Evolutionary conservation across 23 tunicate genomes (phyloP).

Genomic region (Diplosoma virens): DNA sequence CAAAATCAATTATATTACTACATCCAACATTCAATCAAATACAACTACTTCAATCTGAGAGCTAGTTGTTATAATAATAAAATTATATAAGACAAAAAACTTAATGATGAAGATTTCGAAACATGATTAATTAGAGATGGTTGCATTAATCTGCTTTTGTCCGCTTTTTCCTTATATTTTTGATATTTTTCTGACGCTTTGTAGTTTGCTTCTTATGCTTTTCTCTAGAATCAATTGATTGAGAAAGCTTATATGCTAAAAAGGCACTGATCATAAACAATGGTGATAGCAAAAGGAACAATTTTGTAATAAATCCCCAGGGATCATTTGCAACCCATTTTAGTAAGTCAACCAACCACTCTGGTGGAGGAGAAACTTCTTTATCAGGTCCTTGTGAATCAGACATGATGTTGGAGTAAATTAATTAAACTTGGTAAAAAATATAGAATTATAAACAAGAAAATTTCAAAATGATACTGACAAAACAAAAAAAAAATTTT

Average conservation of each 20-base stretch:
- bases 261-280: conserved; percentile 75
- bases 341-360: conserved; percentile 59
- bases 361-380: conserved; percentile 45
- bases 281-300: conserved; percentile 69
- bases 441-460: too few species aligned
- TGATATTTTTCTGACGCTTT: conserved; percentile 54
- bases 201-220: conserved; percentile 52
- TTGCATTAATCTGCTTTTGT: conserved; percentile 49
- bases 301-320: conserved; percentile 69
- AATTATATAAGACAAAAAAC: too few species aligned
- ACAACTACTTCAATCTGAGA: too few species aligned
- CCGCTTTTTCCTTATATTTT: conserved; percentile 54
- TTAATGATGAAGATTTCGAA: not conserved
- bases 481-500: too few species aligned
- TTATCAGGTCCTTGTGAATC: too few species aligned
- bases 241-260: conserved; percentile 68
- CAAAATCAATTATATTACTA: too few species aligned
- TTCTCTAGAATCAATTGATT: conserved; percentile 79
- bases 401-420: too few species aligned
- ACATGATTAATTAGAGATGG: too few species aligned
- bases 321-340: conserved; percentile 79
- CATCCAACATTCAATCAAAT: too few species aligned
- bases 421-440: too few species aligned
- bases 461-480: too few species aligned
- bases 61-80: too few species aligned